These are phyloP conservation scores for Tenrec ecaudatus DNA, from an alignment of 2,113 vertebrate species.

Conservation along the genomic window DNA sequence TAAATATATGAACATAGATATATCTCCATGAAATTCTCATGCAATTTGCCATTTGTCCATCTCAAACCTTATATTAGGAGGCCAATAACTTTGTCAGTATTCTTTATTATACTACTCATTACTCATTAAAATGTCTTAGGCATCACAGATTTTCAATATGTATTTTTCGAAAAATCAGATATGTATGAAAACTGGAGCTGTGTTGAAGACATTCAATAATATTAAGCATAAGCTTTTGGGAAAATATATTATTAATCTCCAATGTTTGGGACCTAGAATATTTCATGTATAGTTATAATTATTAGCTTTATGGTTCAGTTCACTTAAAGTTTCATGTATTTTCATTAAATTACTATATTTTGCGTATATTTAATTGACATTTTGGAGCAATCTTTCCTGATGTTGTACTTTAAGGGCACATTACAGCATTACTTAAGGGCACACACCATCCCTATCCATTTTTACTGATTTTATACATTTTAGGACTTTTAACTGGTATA, in stretches of 20 bases:
- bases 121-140: not conserved
- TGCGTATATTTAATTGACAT: not conserved
- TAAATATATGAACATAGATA: too few relatives aligned
- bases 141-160: not conserved
- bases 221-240: not conserved
- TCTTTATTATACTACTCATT: not conserved
- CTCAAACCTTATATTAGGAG: not conserved
- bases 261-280: not conserved
- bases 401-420: not conserved
- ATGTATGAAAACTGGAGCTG: not conserved
- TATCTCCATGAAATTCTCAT: not conserved
- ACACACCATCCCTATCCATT: not conserved
- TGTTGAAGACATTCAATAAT: not conserved
- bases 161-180: not conserved
- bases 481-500: not conserved
- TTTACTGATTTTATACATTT: not conserved
- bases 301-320: not conserved
- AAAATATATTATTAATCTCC: not conserved
- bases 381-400: not conserved
- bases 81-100: not conserved
- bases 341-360: not conserved
- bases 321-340: constrained; percentile 13
- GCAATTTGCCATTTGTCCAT: not conserved
- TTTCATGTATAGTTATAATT: not conserved
- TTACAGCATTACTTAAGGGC: not conserved